Evolutionary conservation across 2,888 invertebrate species (phyloP), one percentile per base, ranked within the genome.

Genomic region (Willowsia nigromaculata): DNA sequence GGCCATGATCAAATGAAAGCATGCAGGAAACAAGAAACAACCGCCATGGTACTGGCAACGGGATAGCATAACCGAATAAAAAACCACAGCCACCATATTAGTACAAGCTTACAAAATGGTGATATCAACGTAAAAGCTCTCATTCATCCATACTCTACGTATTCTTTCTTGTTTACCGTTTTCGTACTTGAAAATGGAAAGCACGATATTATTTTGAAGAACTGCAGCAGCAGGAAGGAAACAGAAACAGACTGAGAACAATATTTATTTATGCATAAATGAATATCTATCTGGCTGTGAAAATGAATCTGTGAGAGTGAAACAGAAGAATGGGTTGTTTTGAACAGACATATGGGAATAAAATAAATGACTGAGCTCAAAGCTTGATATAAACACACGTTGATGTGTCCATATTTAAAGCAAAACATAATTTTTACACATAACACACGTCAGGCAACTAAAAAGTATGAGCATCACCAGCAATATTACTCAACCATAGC

Each of bases 261-360:
- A 71, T 71, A 71, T 71, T 71, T 71, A 71, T 71, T 71, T 71
- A 71, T 71, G 71, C 71, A 71, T 71, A 71, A 71, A 71, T 40
- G 71, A 71, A 71, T 71, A 9, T 71, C 71, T 71, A 1, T 43
- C 37, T 68, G 6, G 5, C 30, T 7, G 5, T 11, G 37, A 68
- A 50, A 37, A 68, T 37, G 33, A 22, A 56, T 37, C 25, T 37
- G 18, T 59, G 7, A 13, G 40, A n/a, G 53, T 37, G 37, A 59
- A 22, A 25, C 22, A 56, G 25, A 71, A 33, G 13, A 68, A 7
- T 65, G n/a, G n/a, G 30, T 33, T 81, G 59, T 62, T 82, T 43
- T 43, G 47, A 68, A 40, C 9, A 68, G 40, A 40, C 68, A 68
- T 68, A 1, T 37, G 68, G 68, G 68, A 68, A 22, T 40, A 68